Evolutionary conservation across 92 coral and sea anemone species (phyloP), one percentile per base, ranked within the genome.

Genomic region (Actinernus sp.): DNA sequence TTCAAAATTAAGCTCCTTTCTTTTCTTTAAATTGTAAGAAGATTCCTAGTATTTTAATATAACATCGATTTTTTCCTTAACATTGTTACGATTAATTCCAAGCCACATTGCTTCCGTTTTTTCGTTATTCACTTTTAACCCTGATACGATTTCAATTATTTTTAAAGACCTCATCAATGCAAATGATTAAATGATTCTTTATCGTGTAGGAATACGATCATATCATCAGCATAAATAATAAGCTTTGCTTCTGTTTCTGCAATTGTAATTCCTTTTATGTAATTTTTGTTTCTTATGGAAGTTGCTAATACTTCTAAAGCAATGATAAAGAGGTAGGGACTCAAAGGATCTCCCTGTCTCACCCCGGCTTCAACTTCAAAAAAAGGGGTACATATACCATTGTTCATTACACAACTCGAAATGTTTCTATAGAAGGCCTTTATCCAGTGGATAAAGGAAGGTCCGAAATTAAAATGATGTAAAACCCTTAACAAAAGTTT

Each of bases 331-430:
- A 75, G 44, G 64, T 75, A 65, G 9, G 75, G 56, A 11, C 50
- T 49, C 7, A 75, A 39, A 23, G 82, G 82, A 46, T 75, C 66
- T 0, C 67, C 76, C 55, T 75, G 76, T 23, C 66, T 34, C 2
- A 65, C 74, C 26, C 76, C 76, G n/a, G 56, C 38, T 23, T 46
- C 18, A 22, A 73, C 17, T 38, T 62, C 36, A 37, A 73, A 73
- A 33, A 52, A 63, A 13, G 61, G 39, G 37, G 65, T 66, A n/a
- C 62, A 68, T 53, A 20, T 58, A 3, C 80, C 71, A 28, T 78
- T 78, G 45, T 78, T 70, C 81, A 78, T 55, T 34, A 78, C 70
- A 16, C 71, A 55, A 31, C 81, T 78, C 13, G 44, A 18, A 18
- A 71, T 55, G 31, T 78, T 66, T 60, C n/a, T 52, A 33, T 68